Evolutionary conservation across 30 jellyfish, hydroid and myxozoan species (phyloP).

Genomic region (Chrysaora quinquecirrha): DNA sequence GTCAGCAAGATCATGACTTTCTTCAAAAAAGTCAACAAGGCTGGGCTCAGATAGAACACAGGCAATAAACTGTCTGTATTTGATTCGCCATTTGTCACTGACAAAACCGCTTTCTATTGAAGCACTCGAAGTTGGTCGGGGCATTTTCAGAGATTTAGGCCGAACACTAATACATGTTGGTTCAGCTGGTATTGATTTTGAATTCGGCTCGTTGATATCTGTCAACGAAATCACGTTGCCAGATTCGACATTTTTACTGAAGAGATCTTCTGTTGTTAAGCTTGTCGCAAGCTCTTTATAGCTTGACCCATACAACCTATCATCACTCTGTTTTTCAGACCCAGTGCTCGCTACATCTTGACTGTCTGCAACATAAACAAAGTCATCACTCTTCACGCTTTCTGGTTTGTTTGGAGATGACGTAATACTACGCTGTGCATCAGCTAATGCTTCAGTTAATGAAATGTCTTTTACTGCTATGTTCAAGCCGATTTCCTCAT

Average conservation of each 20-base stretch:
- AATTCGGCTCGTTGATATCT: background rate
- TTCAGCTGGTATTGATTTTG: too few relatives aligned
- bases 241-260: background rate
- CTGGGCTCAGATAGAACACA: slow-evolving; percentile 91
- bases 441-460: slow-evolving; percentile 80
- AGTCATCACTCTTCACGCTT: slow-evolving; percentile 75
- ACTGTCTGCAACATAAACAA: slow-evolving; percentile 58
- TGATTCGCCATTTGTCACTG: slow-evolving; percentile 77
- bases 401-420: slow-evolving; percentile 78
- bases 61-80: slow-evolving; percentile 91
- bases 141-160: background rate
- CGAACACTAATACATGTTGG: too few relatives aligned
- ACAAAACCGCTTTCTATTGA: slow-evolving; percentile 32
- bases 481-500: slow-evolving; percentile 46
- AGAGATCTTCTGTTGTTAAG: slow-evolving; percentile 20
- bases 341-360: too few relatives aligned
- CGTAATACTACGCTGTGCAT: slow-evolving; percentile 85
- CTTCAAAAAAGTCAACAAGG: slow-evolving; percentile 81
- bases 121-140: slow-evolving; percentile 11
- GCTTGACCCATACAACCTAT: slow-evolving; percentile 53
- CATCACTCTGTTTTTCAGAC: too few relatives aligned
- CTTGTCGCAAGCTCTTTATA: slow-evolving; percentile 50
- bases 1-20: slow-evolving; percentile 59
- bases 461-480: slow-evolving; percentile 61
- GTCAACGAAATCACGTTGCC: too few relatives aligned